Conservation (phyloP, 2,113 vertebrate genomes). For the Cairina moschata region DNA sequence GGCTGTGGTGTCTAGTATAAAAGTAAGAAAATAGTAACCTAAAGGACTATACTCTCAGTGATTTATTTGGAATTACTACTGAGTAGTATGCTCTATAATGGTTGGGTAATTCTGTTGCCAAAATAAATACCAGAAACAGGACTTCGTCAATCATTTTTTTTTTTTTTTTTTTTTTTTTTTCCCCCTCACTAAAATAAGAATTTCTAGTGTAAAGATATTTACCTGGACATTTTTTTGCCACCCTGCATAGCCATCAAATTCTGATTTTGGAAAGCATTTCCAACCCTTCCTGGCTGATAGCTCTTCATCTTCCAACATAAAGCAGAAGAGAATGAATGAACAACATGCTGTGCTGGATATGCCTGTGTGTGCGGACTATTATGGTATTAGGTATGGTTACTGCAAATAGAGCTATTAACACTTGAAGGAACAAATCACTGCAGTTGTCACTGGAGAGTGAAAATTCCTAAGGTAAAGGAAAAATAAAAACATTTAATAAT, state of each 20-base stretch:
- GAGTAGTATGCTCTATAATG: not conserved
- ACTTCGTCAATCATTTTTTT: not conserved
- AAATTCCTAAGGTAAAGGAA: not conserved
- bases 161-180: too few relatives aligned
- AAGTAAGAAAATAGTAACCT: not conserved
- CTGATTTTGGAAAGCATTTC: not conserved
- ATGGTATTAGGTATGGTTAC: not conserved
- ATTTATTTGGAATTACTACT: not conserved
- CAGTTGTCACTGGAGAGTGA: not conserved
- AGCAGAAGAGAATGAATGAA: not conserved
- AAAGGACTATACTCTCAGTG: not conserved
- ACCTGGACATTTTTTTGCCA: not conserved
- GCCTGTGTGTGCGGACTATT: not conserved
- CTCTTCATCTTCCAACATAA: not conserved
- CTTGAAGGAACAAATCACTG: not conserved
- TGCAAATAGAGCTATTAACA: not conserved
- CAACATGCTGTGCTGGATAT: not conserved
- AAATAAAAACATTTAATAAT: not conserved
- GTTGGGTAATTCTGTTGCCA: not conserved
- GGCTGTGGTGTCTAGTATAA: not conserved
- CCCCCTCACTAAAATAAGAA: not conserved
- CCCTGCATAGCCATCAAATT: not conserved
- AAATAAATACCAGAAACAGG: not conserved
- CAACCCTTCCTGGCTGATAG: not conserved
- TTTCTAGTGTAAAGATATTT: constrained; percentile 15